phyloP scores from a whole-genome alignment of 2,888 invertebrate genomes.

The Mallateleia sp. region DNA sequence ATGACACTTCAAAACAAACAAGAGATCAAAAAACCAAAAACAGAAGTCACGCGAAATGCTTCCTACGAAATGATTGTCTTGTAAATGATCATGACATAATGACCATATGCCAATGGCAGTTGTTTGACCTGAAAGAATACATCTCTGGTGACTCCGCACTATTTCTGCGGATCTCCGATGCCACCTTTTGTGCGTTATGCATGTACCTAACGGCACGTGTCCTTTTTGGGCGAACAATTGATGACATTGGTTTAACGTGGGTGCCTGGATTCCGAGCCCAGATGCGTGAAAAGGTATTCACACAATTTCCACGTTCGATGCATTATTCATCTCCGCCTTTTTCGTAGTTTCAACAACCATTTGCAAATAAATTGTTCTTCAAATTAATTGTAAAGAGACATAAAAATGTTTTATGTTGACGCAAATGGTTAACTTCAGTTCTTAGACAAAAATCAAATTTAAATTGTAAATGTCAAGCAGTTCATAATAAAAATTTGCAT shows the following conservation, averaged over 20 bases:
- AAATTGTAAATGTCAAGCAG: not conserved
- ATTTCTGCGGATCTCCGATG: constrained; percentile 54
- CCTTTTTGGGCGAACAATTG: constrained; percentile 72
- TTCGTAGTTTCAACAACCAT: constrained; percentile 28
- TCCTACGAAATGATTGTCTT: constrained; percentile 36
- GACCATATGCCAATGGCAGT: constrained; percentile 56
- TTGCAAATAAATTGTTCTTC: constrained; percentile 39
- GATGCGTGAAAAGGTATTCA: constrained; percentile 60
- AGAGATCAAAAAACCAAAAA: constrained; percentile 23
- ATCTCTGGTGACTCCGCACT: constrained; percentile 52
- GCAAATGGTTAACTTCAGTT: constrained; percentile 33
- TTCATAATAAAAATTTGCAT: not conserved
- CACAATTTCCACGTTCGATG: constrained; percentile 50
- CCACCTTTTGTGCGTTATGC: constrained; percentile 58
- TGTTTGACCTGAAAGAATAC: constrained; percentile 66
- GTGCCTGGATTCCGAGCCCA: constrained; percentile 60
- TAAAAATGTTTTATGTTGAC: constrained; percentile 3
- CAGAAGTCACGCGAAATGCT: constrained; percentile 31
- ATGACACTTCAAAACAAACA: constrained; percentile 6
- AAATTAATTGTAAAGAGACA: constrained; percentile 12
- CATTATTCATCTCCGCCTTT: constrained; percentile 64
- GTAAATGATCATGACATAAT: constrained; percentile 49
- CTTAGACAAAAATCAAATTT: not conserved
- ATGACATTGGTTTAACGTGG: constrained; percentile 71
- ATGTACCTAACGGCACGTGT: constrained; percentile 71